Base-by-base conservation (phyloP, 2,113 vertebrate genomes). In the Psophia crepitans region DNA sequence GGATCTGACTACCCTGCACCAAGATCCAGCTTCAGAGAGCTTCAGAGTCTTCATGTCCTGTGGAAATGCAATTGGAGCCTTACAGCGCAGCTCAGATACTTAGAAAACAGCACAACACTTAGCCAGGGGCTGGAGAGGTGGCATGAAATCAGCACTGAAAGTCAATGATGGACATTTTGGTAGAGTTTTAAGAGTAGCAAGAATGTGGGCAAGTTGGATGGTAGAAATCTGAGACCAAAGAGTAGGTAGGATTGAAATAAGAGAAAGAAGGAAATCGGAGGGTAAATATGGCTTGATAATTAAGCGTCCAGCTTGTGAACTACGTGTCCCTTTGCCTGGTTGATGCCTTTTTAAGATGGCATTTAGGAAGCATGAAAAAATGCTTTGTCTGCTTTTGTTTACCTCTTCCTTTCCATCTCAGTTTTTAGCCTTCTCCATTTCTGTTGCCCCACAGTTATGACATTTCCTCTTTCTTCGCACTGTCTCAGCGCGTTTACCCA, bases 391-490 rank as follows among this genome's bases (percentile, higher is more conserved):
- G 68, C 79, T 86, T 82, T 70, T 88, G 20, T 86, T 91, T 88
- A 41, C 43, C 28, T 88, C 58, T 83, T 94, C 57, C 16, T 84
- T 94, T 89, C 51, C 35, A 51, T 86, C 73, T 78, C 15, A 1
- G 7, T 71, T 96, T 94, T 94, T 70, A 64, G 56, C 20, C 35
- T 90, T 92, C 83, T 95, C 46, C 6, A 17, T 88, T 96, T 90
- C 56, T 90, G 17, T 69, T 95, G 66, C 56, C 27, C n/a, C 30
- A 23, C 44, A 54, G 48, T 86, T 78, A 70, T 0, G 5, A 77
- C 43, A 93, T 89, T 91, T 96, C 87, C 87, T 87, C 73, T 94
- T 86, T 74, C 71, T 95, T 96, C 61, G 80, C 46, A 27, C 74
- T 70, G 20, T 51, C 68, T 83, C 90, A 78, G 68, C 12, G 0